Evolutionary conservation across 2,888 invertebrate species (phyloP), one percentile per base, ranked within the genome.

Genomic region (Sarcophaga carnaria): DNA sequence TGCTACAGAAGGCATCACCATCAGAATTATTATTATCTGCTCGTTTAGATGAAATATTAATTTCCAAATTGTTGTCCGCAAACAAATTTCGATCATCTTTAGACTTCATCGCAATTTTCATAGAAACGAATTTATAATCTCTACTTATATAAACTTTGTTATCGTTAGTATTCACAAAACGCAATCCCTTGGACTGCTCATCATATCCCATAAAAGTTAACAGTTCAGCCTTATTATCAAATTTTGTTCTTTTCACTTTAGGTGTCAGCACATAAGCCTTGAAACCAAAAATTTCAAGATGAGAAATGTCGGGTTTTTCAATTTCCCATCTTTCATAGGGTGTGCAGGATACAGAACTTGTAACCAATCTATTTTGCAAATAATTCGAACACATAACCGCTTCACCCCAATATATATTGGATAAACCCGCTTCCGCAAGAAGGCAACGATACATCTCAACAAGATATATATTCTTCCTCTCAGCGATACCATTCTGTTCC

Each of bases 391-490:
- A 87, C 17, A 69, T 72, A 64, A 88, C 59, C 6, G 88, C 85
- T 72, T 87, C 85, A 14, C 77, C 85, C 80, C 85, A 88, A 63
- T 80, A 88, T 14, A 27, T 45, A 45, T 83, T 90, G 89, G 63
- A 88, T 20, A 90, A 69, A 22, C 78, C 80, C n/a, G 90, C 88
- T 67, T 90, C 90, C 4, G 88, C 79, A 11, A 91, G 76, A 88
- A 91, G 89, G 85, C 90, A 89, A 14, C 90, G 81, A 62, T 89
- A 89, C 87, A 87, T 87, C 74, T 89, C 89, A 10, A 88, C 78
- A 27, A 89, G 76, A 17, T 88, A 88, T 5, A 89, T 37, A 62
- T 89, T 89, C 47, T 88, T 87, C 45, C 90, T 59, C 69, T 91
- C 91, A 11, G 89, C 89, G 4, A 88, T 25, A 25, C 25, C 25